Evolutionary conservation across 2,113 vertebrate genomes (phyloP), one percentile per base, ranked within the genome.

Genomic region (Chloropsis hardwickii): DNA sequence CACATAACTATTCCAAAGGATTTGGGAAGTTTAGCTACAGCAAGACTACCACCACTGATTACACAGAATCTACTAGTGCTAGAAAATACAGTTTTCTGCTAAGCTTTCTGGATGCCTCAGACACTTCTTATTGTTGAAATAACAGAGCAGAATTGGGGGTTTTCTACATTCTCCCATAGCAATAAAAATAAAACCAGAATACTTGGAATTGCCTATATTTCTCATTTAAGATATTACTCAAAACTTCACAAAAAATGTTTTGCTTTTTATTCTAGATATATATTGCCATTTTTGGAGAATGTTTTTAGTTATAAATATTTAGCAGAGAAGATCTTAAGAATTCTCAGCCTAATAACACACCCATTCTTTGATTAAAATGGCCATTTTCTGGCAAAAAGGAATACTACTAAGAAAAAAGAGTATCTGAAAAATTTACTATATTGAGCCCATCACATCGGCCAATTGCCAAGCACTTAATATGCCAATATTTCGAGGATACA

Each of bases 391-490:
- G 6, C 10, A 84, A 70, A 86, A 90, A 53, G 2, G 19, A 83
- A 50, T 29, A 25, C 3, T 3, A 57, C 5, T 69, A 25, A 39
- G 29, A 60, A 85, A 81, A 81, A 60, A 25, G 2, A 56, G 5
- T 28, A 44, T 54, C 51, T 92, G 44, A 91, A 86, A 35, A 45
- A 12, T 69, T 88, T 71, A 33, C 40, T 83, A 13, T 89, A 77
- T 72, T 79, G 73, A 96, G 42, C 27, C 21, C 18, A 74, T 83
- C 58, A 86, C 20, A 28, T 33, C 21, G 17, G 73, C 70, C 92
- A 93, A 45, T 86, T 86, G 28, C 35, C 58, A 77, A 93, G 64
- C 67, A 95, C 90, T 95, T 94, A 96, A 94, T 78, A 94, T 88
- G 90, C 64, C 74, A 92, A 90, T 92, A 92, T 92, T 94, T 69